Conservation (phyloP, 2,113 vertebrate genomes). For the Forbesichthys agassizii region DNA sequence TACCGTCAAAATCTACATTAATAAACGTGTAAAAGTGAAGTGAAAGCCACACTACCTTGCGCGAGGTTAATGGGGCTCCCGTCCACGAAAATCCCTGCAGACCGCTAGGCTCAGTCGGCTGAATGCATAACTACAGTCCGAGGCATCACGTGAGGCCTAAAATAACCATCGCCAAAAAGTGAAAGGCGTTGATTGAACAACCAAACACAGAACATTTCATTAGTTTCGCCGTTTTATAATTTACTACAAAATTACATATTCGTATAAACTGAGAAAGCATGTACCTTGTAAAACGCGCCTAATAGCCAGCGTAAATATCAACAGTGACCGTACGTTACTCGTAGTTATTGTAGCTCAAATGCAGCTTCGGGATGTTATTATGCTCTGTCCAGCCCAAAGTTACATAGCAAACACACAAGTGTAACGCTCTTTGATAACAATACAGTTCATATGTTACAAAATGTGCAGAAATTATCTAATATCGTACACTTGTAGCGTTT, state of each 20-base stretch:
- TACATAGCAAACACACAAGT: neutral
- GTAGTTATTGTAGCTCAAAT: neutral
- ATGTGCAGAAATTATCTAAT: neutral
- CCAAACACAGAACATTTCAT: neutral
- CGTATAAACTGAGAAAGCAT: too few species aligned
- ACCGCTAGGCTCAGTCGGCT: conserved; percentile 1
- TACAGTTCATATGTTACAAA: neutral
- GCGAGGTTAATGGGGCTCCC: neutral
- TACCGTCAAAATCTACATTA: neutral
- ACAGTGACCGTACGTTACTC: neutral
- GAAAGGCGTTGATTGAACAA: neutral
- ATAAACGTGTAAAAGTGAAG: neutral
- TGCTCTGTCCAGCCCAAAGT: neutral
- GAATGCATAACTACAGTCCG: conserved; percentile 40
- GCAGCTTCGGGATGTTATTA: neutral
- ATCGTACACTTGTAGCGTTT: neutral
- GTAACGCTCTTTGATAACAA: neutral
- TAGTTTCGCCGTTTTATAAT: neutral
- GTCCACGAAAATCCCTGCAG: neutral
- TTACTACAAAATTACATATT: too few species aligned
- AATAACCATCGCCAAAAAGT: neutral
- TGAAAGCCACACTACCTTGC: neutral
- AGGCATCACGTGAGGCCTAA: conserved; percentile 63
- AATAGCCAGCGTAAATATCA: neutral
- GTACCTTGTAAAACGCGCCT: conserved; percentile 20